Conservation (phyloP, 1,140 invertebrate species). For the Atopsyche davidsoni region DNA sequence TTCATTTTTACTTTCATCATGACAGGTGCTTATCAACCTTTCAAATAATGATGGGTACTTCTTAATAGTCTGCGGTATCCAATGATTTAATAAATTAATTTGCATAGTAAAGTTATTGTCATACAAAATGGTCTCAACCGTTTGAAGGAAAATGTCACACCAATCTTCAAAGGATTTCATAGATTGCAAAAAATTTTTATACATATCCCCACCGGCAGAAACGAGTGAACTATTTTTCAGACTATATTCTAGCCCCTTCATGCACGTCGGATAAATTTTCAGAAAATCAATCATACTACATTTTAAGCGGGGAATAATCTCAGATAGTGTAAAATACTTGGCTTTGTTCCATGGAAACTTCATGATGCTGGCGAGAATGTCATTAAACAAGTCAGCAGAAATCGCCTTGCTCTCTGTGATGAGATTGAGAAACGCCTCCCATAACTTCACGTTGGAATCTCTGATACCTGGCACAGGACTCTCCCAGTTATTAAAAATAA, state of each 20-base stretch:
- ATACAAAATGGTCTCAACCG: constrained; percentile 32
- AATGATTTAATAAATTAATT: constrained; percentile 43
- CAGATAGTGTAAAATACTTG: constrained; percentile 43
- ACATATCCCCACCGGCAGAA: constrained; percentile 44
- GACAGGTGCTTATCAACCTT: constrained; percentile 26
- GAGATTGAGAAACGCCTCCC: constrained; percentile 31
- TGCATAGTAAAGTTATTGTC: constrained; percentile 32
- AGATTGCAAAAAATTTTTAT: constrained; percentile 40
- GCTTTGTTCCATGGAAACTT: constrained; percentile 46
- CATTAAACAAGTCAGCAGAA: constrained; percentile 31
- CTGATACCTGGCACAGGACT: constrained; percentile 43
- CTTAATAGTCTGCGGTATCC: constrained; percentile 41
- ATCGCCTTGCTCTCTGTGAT: constrained; percentile 31
- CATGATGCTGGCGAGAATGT: constrained; percentile 33
- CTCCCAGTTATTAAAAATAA: constrained; percentile 47
- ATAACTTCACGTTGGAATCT: constrained; percentile 40
- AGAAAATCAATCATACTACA: constrained; percentile 27
- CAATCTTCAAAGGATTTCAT: constrained; percentile 35
- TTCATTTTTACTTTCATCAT: constrained; percentile 15
- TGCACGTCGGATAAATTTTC: constrained; percentile 30
- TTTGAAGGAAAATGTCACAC: constrained; percentile 34
- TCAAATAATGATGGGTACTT: constrained; percentile 36
- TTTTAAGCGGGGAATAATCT: constrained; percentile 36
- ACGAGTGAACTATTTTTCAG: constrained; percentile 41
- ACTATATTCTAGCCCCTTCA: constrained; percentile 39